Evolutionary conservation across 2,888 invertebrate genomes (phyloP).

Genomic region (Julus scandinavius): DNA sequence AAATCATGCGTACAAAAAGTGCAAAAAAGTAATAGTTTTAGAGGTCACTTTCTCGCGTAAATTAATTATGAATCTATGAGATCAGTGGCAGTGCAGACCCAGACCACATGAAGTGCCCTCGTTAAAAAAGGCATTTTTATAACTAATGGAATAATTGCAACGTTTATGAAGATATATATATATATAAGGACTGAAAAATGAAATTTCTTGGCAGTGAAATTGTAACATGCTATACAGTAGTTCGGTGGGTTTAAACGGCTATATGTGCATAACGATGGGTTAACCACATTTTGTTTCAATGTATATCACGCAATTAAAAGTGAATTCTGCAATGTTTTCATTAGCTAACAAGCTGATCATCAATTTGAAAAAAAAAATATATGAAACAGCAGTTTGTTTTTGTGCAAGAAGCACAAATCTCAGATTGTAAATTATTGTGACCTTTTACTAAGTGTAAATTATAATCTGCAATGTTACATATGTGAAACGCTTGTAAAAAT

Average conservation of each 20-base stretch:
- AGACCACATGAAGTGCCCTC: conserved; percentile 16
- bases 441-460: not conserved
- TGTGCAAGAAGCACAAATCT: not conserved
- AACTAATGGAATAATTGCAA: conserved; percentile 34
- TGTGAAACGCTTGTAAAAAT: not conserved
- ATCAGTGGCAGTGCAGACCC: conserved; percentile 33
- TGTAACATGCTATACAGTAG: conserved; percentile 5
- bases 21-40: not conserved
- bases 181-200: conserved; percentile 9
- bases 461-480: not conserved
- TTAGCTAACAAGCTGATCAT: not conserved
- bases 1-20: conserved; percentile 35
- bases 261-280: not conserved
- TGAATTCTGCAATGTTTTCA: no score
- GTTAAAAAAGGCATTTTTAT: conserved; percentile 31
- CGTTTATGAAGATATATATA: conserved; percentile 20
- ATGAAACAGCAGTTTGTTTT: not conserved
- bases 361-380: not conserved
- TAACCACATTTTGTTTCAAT: not conserved
- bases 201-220: conserved; percentile 40
- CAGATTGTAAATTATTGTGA: not conserved
- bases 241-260: conserved; percentile 37
- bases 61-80: conserved; percentile 29
- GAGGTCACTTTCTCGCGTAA: conserved; percentile 31
- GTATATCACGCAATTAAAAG: not conserved